phyloP scores from a whole-genome alignment of 2,113 vertebrate genomes.

The Tupaia chinensis region DNA sequence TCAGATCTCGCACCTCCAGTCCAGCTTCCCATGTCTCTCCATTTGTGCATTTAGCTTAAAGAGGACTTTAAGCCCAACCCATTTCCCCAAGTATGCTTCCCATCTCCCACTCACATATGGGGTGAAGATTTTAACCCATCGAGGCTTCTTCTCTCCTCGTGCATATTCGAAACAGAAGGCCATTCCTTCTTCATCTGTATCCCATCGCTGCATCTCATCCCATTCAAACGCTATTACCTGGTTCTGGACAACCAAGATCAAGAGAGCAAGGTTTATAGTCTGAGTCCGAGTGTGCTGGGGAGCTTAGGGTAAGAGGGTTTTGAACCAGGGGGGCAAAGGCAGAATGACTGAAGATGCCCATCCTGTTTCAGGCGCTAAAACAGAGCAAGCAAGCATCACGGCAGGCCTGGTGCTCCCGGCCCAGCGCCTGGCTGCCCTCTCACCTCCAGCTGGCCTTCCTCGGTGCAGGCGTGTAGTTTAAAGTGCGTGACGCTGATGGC shows the following conservation, averaged over 20 bases:
- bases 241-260: slow-evolving; percentile 87
- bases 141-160: slow-evolving; percentile 96
- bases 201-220: slow-evolving; percentile 99
- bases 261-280: too few relatives aligned
- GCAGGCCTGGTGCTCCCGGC: accelerated
- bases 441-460: slow-evolving; percentile 97
- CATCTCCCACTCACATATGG: slow-evolving; percentile 92
- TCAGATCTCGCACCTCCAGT: neutral
- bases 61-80: neutral
- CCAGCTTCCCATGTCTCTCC: neutral
- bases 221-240: slow-evolving; percentile 98
- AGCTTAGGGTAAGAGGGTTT: neutral
- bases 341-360: neutral
- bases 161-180: slow-evolving; percentile 98
- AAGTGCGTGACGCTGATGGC: slow-evolving; percentile 98
- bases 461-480: slow-evolving; percentile 97
- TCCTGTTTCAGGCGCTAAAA: neutral
- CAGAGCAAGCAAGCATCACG: accelerated
- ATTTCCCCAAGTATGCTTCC: neutral
- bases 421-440: neutral
- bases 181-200: slow-evolving; percentile 98
- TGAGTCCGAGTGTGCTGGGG: neutral
- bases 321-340: neutral
- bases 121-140: slow-evolving; percentile 96
- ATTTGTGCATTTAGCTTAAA: neutral